These are phyloP conservation scores for Pseudococcus longispinus DNA, from an alignment of 2,888 invertebrate genomes.

Conservation along the genomic window DNA sequence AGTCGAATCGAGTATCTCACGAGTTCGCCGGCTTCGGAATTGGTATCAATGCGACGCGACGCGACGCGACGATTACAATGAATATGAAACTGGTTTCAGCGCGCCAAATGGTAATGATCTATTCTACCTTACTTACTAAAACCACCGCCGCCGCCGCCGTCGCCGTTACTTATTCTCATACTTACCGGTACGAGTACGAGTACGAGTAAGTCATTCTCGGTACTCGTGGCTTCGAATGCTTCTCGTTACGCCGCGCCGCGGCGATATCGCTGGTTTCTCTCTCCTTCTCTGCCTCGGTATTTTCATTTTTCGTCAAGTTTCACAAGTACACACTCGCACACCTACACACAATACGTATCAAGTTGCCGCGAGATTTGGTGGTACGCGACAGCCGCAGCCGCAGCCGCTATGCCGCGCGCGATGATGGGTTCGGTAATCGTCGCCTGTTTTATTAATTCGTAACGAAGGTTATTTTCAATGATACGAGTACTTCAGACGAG, in stretches of 20 bases:
- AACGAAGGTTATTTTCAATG: constrained; percentile 54
- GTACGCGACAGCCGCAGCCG: neutral
- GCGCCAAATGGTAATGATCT: constrained; percentile 16
- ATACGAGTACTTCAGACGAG: constrained; percentile 41
- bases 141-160: too few species aligned
- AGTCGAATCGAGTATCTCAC: neutral
- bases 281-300: neutral
- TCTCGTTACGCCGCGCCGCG: neutral
- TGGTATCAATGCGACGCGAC: too few species aligned
- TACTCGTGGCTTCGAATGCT: too few species aligned
- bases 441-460: constrained; percentile 17
- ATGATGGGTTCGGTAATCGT: constrained; percentile 25
- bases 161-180: neutral
- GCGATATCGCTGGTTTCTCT: constrained; percentile 18
- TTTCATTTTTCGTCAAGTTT: neutral
- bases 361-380: neutral
- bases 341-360: neutral
- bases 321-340: neutral
- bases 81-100: constrained; percentile 25
- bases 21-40: neutral
- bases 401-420: neutral
- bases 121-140: neutral
- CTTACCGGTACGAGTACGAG: neutral
- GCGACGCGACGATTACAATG: constrained; percentile 11
- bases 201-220: neutral